A percentile compares a stretch with the other conserved stretches of the same genome.
Evolutionary conservation across 2,113 vertebrate species (phyloP).

Genomic region (Oryzias curvinotus): DNA sequence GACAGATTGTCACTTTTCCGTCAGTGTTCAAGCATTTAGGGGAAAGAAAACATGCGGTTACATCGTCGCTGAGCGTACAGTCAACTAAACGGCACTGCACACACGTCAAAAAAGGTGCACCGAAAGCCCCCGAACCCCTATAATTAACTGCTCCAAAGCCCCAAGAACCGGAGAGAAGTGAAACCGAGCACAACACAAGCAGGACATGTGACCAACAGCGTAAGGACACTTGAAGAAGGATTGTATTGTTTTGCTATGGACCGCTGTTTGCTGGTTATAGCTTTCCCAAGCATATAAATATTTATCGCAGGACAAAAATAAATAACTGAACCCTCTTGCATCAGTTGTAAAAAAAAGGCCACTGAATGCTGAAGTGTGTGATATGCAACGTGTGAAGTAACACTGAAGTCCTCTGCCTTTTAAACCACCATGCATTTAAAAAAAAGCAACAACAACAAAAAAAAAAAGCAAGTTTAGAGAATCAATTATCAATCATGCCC

Average conservation of each 20-base stretch:
- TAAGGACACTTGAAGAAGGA: slow-evolving; percentile 84
- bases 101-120: slow-evolving; percentile 16
- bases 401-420: slow-evolving; percentile 37
- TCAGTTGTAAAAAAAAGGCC: slow-evolving; percentile 73
- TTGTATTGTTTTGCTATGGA: slow-evolving; percentile 70
- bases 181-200: slow-evolving; percentile 49
- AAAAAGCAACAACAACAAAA: slow-evolving; percentile 37
- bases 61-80: slow-evolving; percentile 31
- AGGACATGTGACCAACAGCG: slow-evolving; percentile 46
- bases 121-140: slow-evolving; percentile 24
- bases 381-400: slow-evolving; percentile 44
- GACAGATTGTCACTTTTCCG: slow-evolving; percentile 62
- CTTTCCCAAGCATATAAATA: slow-evolving; percentile 57
- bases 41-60: slow-evolving; percentile 35
- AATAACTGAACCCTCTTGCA: slow-evolving; percentile 68
- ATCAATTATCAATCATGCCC: slow-evolving; percentile 45
- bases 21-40: slow-evolving; percentile 42
- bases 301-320: slow-evolving; percentile 61
- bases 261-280: slow-evolving; percentile 68
- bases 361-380: slow-evolving; percentile 60
- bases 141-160: slow-evolving; percentile 30
- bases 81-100: slow-evolving; percentile 42
- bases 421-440: slow-evolving; percentile 56
- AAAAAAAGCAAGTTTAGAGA: slow-evolving; percentile 34
- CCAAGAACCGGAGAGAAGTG: slow-evolving; percentile 35